Conservation (phyloP, 2,113 vertebrate genomes). For the Telmatochromis sp. region DNA sequence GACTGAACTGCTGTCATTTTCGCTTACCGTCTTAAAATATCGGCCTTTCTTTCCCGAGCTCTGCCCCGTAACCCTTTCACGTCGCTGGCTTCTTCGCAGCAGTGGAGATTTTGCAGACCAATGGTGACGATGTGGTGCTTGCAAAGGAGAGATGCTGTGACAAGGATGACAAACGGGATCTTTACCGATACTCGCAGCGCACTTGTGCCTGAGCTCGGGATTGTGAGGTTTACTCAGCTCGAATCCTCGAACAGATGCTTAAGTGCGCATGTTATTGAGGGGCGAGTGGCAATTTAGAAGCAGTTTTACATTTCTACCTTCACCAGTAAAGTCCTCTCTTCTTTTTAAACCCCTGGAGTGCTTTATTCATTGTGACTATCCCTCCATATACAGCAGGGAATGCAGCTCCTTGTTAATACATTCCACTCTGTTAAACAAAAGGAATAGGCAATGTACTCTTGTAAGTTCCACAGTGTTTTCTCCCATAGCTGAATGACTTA, state of each 20-base stretch:
- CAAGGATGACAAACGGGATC: not conserved
- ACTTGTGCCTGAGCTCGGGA: not conserved
- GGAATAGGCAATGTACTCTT: conserved; percentile 37
- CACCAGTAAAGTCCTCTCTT: conserved; percentile 9
- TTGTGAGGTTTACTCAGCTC: not conserved
- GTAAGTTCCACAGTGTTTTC: conserved; percentile 9
- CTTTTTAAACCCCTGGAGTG: conserved; percentile 16
- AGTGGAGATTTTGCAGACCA: not conserved
- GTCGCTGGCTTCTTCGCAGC: not conserved
- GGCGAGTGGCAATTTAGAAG: conserved; percentile 26
- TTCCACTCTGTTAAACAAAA: conserved; percentile 51
- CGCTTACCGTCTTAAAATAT: conserved; percentile 46
- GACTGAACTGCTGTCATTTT: conserved; percentile 70
- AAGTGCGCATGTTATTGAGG: conserved; percentile 44
- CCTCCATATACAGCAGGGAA: conserved; percentile 23
- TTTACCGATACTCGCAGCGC: not conserved
- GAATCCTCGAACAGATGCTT: conserved; percentile 35
- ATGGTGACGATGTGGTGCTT: not conserved
- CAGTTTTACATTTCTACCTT: conserved; percentile 52
- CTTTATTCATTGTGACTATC: conserved; percentile 33
- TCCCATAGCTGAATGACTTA: conserved; percentile 42
- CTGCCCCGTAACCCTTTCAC: not conserved
- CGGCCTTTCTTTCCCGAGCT: not conserved
- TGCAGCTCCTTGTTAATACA: conserved; percentile 33
- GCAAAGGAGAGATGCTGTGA: not conserved